Conservation (phyloP, 2,888 invertebrate species). For the Hemicrepidius hirtus region DNA sequence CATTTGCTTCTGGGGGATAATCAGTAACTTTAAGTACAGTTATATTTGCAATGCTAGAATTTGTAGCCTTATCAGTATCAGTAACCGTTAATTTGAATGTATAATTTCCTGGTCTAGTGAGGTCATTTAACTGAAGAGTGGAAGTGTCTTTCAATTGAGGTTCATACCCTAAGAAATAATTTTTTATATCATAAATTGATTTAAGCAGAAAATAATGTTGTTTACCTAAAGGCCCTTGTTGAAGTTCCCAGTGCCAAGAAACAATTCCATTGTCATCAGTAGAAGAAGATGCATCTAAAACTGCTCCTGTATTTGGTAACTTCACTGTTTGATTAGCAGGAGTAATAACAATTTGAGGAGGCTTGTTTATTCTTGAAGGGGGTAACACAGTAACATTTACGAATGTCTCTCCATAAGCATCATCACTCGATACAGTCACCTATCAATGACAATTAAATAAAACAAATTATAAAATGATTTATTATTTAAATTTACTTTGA, state of each 20-base stretch:
- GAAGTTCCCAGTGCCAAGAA: slow-evolving; percentile 94
- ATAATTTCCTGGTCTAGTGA: slow-evolving; percentile 91
- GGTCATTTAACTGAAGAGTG: slow-evolving; percentile 88
- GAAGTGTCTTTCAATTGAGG: slow-evolving; percentile 86
- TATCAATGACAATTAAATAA: slow-evolving; percentile 46
- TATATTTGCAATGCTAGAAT: slow-evolving; percentile 90
- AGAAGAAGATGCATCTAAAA: slow-evolving; percentile 84
- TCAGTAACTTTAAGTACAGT: slow-evolving; percentile 93
- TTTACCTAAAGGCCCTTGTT: slow-evolving; percentile 84
- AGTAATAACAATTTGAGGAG: slow-evolving; percentile 90
- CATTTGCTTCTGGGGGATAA: slow-evolving; percentile 96
- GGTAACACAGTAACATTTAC: slow-evolving; percentile 94
- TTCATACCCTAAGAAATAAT: slow-evolving; percentile 79
- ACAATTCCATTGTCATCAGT: slow-evolving; percentile 88
- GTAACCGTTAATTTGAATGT: slow-evolving; percentile 93
- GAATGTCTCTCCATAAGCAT: slow-evolving; percentile 85
- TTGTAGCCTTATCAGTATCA: slow-evolving; percentile 91
- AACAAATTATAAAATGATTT: too few species aligned
- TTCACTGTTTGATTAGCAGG: slow-evolving; percentile 91
- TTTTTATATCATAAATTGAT: too few species aligned
- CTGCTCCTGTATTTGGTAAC: slow-evolving; percentile 91
- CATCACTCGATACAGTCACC: slow-evolving; percentile 85
- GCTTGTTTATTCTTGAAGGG: slow-evolving; percentile 87
- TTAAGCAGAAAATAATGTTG: too few species aligned
- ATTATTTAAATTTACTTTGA: slow-evolving; percentile 81